These are phyloP conservation scores for Zaprionus inermis DNA, from an alignment of 1,140 invertebrate species.

Conservation along the genomic window DNA sequence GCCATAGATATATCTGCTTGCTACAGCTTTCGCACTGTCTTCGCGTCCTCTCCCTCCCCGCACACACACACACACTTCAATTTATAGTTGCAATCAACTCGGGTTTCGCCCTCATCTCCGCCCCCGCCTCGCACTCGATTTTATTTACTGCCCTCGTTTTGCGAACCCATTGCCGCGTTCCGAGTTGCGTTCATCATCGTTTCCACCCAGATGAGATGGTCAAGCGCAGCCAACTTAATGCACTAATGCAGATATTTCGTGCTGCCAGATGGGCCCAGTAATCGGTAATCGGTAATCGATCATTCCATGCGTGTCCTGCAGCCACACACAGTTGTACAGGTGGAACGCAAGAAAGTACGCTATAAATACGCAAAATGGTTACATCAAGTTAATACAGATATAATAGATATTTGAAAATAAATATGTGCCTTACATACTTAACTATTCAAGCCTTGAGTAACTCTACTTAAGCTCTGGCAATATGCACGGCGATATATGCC, in stretches of 20 bases:
- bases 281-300: neutral
- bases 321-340: neutral
- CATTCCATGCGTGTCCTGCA: neutral
- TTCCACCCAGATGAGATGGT: constrained; percentile 1
- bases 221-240: constrained; percentile 23
- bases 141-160: constrained; percentile 36
- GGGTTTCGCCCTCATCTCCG: neutral
- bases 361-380: neutral
- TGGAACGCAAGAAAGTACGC: neutral
- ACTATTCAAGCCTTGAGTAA: no score
- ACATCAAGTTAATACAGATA: neutral
- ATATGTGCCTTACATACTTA: no score
- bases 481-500: no score
- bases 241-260: neutral
- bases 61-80: constrained; percentile 8
- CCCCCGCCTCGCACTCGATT: constrained; percentile 28
- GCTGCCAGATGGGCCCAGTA: constrained; percentile 9
- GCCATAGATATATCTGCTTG: constrained; percentile 4
- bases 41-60: neutral
- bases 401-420: no score
- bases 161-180: constrained; percentile 8
- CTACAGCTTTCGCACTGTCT: constrained; percentile 10
- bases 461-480: no score
- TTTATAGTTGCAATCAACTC: constrained; percentile 52
- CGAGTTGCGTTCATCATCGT: constrained; percentile 16